A percentile compares a stretch with the other conserved stretches of the same genome.
phyloP scores from a whole-genome alignment of 1,140 invertebrate genomes.

The Tetragonula clypearis region DNA sequence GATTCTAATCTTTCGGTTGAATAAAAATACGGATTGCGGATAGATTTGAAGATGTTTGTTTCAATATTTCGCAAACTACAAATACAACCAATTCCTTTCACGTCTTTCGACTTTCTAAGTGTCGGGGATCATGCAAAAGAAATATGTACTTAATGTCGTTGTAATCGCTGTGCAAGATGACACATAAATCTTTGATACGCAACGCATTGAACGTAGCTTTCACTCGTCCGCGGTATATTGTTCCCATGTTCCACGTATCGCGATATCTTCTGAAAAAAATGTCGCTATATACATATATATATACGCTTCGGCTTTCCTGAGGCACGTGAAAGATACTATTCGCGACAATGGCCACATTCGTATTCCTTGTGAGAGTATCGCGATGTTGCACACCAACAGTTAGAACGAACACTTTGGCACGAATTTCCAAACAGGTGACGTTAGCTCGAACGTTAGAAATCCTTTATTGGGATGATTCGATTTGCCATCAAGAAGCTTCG shows the following conservation, averaged over 20 bases:
- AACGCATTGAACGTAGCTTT: slow-evolving; percentile 30
- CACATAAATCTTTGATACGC: neutral
- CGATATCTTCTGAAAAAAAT: slow-evolving; percentile 9
- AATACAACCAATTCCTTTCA: neutral
- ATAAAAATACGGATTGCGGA: neutral
- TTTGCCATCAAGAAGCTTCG: neutral
- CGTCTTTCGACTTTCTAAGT: neutral
- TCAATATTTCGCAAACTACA: neutral
- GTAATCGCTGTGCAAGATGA: neutral
- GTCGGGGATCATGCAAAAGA: neutral
- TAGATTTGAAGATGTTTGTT: neutral
- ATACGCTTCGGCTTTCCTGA: slow-evolving; percentile 9
- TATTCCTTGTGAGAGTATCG: slow-evolving; percentile 33
- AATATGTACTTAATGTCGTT: neutral
- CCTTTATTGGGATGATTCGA: too few species aligned
- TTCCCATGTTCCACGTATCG: neutral
- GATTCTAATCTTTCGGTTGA: neutral
- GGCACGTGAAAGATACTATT: slow-evolving; percentile 2
- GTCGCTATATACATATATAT: neutral
- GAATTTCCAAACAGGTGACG: slow-evolving; percentile 25
- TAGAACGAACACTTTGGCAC: slow-evolving; percentile 20
- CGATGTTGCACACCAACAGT: neutral
- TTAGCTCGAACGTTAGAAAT: neutral
- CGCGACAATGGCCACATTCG: slow-evolving; percentile 32
- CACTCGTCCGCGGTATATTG: slow-evolving; percentile 9